Evolutionary conservation across 2,888 invertebrate species (phyloP).

Genomic region (Unio pictorum): DNA sequence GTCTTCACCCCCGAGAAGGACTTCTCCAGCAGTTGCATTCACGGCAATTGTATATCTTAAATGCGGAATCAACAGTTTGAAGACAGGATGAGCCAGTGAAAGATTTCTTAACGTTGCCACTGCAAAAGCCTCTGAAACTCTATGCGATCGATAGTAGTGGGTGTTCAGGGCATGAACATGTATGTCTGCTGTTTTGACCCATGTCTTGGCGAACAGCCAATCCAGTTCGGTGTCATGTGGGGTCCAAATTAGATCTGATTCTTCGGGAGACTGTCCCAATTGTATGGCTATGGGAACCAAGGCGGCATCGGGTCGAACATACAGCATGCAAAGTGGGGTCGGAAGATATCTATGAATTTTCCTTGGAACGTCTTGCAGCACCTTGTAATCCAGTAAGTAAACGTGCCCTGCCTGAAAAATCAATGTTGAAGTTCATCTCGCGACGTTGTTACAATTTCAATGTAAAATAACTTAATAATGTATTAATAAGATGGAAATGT

Average conservation of each 20-base stretch:
- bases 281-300: constrained; percentile 36
- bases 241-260: constrained; percentile 32
- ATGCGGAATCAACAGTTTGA: constrained; percentile 27
- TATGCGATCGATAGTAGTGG: constrained; percentile 25
- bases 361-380: constrained; percentile 18
- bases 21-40: constrained; percentile 23
- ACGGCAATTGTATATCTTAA: constrained; percentile 22
- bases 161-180: constrained; percentile 27
- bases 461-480: neutral
- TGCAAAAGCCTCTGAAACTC: constrained; percentile 23
- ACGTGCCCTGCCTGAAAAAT: constrained; percentile 27
- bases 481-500: no score
- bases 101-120: constrained; percentile 25
- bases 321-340: constrained; percentile 28
- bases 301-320: constrained; percentile 15
- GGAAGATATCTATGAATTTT: constrained; percentile 11
- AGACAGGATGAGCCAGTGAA: constrained; percentile 29
- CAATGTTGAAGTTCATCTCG: neutral
- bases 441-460: no score
- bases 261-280: constrained; percentile 20
- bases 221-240: constrained; percentile 25
- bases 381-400: constrained; percentile 26
- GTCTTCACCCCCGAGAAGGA: constrained; percentile 23
- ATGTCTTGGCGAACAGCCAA: constrained; percentile 30
- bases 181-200: constrained; percentile 26